phyloP scores from a whole-genome alignment of 30 jellyfish, hydroid and myxozoan species.

The Hydractinia echinata region DNA sequence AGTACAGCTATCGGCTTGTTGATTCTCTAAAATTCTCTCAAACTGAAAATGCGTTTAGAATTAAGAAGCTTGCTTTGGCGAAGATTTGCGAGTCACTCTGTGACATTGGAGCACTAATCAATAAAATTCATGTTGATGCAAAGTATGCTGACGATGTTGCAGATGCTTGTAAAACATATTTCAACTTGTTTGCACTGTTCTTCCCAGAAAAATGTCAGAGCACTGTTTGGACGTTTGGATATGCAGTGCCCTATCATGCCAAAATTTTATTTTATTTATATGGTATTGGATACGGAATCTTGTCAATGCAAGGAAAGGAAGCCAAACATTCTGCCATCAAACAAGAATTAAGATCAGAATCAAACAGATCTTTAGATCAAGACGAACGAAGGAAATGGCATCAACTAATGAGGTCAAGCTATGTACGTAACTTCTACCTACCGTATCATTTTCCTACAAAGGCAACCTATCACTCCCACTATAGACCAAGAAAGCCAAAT shows the following conservation, averaged over 20 bases:
- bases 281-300: constrained; percentile 8
- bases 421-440: constrained; percentile 6
- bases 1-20: too few species aligned
- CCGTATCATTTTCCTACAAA: constrained; percentile 11
- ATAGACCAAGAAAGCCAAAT: background rate
- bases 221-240: too few species aligned
- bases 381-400: background rate
- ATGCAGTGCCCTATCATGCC: constrained; percentile 13
- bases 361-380: background rate
- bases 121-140: too few species aligned
- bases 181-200: too few species aligned
- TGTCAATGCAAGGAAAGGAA: constrained; percentile 15
- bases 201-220: too few species aligned
- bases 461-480: constrained; percentile 16
- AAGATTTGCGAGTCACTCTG: too few species aligned
- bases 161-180: too few species aligned
- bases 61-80: too few species aligned
- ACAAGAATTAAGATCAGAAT: background rate
- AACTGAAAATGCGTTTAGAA: too few species aligned
- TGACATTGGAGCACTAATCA: too few species aligned
- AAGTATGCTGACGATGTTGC: too few species aligned
- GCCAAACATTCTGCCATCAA: constrained; percentile 15
- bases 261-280: background rate
- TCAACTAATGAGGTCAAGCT: background rate
- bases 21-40: too few species aligned